Percentiles rank a stretch among this genome's conserved stretches.
phyloP scores from a whole-genome alignment of 1,140 invertebrate species.

The Coenobita brevimanus region DNA sequence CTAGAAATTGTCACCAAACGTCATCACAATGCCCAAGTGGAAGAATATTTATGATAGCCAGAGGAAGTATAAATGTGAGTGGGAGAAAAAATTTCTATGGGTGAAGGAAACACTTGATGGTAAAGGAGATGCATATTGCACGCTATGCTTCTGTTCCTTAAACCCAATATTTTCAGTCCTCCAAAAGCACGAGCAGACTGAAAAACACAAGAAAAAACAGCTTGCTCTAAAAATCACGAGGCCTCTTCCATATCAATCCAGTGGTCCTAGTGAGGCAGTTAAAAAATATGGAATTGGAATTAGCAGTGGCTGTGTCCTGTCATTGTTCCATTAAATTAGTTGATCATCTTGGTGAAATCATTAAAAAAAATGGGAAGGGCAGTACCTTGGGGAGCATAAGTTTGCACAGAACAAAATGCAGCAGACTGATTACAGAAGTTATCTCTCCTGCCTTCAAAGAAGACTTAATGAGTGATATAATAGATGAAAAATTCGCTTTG shows the following conservation, averaged over 20 bases:
- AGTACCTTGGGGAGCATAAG: neutral
- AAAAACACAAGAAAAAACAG: conserved; percentile 10
- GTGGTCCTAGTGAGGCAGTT: conserved; percentile 3
- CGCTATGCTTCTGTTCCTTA: neutral
- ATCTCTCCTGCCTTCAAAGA: conserved; percentile 23
- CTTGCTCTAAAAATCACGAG: neutral
- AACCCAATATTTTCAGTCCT: neutral
- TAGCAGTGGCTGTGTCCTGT: conserved; percentile 7
- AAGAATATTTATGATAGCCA: neutral
- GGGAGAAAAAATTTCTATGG: conserved; percentile 3
- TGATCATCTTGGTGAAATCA: neutral
- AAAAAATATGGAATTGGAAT: neutral
- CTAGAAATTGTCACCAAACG: neutral
- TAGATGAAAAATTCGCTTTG: conserved; percentile 18
- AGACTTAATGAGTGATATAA: conserved; percentile 7
- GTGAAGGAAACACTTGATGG: conserved; percentile 15
- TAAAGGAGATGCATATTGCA: neutral
- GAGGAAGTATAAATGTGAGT: conserved; percentile 5
- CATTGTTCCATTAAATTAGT: neutral
- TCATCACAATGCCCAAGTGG: conserved; percentile 20
- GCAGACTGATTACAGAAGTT: conserved; percentile 32
- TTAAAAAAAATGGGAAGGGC: conserved; percentile 2
- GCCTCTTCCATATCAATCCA: neutral
- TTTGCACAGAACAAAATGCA: conserved; percentile 44
- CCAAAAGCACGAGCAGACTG: neutral